A percentile compares a stretch with the other conserved stretches of the same genome.
These are phyloP conservation scores for Lypha dubia DNA, from an alignment of 2,888 invertebrate species.

Conservation along the genomic window DNA sequence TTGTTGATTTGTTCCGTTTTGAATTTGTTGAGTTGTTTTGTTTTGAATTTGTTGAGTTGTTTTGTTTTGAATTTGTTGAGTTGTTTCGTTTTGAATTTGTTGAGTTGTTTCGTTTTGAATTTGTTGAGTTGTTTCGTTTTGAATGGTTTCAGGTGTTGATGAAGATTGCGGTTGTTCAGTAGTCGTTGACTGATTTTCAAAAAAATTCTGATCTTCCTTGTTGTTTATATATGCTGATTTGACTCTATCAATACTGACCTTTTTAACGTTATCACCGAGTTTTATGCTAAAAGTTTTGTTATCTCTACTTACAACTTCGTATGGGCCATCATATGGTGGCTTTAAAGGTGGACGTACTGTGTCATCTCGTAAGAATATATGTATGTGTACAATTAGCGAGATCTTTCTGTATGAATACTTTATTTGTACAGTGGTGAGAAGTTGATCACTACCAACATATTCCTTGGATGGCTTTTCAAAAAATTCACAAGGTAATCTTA, in stretches of 20 bases:
- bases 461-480: not conserved
- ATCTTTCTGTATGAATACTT: not conserved
- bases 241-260: not conserved
- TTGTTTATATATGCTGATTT: not conserved
- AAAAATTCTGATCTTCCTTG: not conserved
- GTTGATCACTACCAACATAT: not conserved
- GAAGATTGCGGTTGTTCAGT: too few relatives aligned
- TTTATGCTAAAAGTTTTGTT: slow-evolving; percentile 4
- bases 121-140: too few relatives aligned
- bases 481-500: slow-evolving; percentile 66
- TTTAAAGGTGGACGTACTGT: not conserved
- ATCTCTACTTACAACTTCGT: not conserved
- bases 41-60: too few relatives aligned
- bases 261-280: not conserved
- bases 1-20: too few relatives aligned
- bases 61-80: too few relatives aligned
- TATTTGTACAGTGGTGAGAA: not conserved
- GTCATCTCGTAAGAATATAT: slow-evolving; percentile 6
- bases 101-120: too few relatives aligned
- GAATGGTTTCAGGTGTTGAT: too few relatives aligned
- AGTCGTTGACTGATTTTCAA: too few relatives aligned
- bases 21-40: too few relatives aligned
- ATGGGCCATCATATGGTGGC: not conserved
- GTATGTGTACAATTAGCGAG: not conserved
- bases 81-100: too few relatives aligned